Conservation (phyloP, 1,140 invertebrate species). For the Linepithema humile region DNA sequence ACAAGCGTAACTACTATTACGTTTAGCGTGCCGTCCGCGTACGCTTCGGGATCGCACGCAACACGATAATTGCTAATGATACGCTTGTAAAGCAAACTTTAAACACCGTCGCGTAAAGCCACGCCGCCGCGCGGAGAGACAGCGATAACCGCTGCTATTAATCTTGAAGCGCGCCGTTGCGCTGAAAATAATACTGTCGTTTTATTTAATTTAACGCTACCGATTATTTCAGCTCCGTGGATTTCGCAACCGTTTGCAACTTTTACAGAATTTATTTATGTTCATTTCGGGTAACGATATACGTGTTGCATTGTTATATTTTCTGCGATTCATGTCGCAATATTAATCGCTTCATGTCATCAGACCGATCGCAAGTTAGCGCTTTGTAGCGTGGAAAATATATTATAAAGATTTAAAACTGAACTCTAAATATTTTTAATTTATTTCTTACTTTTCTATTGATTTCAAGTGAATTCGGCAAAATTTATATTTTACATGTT, state of each 20-base stretch:
- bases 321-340: background rate
- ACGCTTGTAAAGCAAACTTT: constrained; percentile 40
- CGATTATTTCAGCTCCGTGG: constrained; percentile 21
- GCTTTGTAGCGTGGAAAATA: background rate
- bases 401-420: background rate
- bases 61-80: constrained; percentile 52
- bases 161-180: constrained; percentile 13
- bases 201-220: constrained; percentile 45
- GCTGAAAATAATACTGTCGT: constrained; percentile 43
- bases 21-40: constrained; percentile 7
- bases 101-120: constrained; percentile 18
- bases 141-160: constrained; percentile 31
- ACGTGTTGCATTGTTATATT: background rate
- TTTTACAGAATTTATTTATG: constrained; percentile 8
- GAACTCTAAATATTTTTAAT: background rate
- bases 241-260: background rate
- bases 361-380: background rate
- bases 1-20: constrained; percentile 23
- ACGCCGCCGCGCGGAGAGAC: background rate
- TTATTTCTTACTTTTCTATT: background rate
- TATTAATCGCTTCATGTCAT: background rate
- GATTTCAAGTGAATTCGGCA: background rate
- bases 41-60: background rate
- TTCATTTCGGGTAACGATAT: background rate
- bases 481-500: background rate